Evolutionary conservation across 2,797 vertebrate genomes (phyloP).

Genomic region (Pogoniulus pusillus): DNA sequence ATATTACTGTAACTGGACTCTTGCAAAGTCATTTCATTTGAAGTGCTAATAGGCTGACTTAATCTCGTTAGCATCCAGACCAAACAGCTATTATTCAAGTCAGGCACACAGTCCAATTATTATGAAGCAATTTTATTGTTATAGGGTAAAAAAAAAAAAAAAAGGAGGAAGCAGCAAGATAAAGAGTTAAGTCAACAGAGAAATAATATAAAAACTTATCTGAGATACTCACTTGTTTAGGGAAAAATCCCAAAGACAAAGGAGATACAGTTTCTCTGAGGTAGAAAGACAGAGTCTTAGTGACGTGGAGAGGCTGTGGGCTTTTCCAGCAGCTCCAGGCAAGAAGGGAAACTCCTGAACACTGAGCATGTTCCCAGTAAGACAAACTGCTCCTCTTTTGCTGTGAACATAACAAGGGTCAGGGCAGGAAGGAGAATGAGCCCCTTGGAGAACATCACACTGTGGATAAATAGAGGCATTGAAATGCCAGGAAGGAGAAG

Average conservation of each 20-base stretch:
- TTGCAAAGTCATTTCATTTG: slow-evolving; percentile 35
- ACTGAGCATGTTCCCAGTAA: background rate
- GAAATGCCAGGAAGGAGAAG: slow-evolving; percentile 4
- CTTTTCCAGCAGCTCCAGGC: slow-evolving; percentile 11
- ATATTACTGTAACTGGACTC: slow-evolving; percentile 20
- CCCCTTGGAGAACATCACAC: background rate
- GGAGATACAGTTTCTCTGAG: background rate
- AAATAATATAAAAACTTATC: background rate
- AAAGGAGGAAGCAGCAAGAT: background rate
- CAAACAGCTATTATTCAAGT: slow-evolving; percentile 22
- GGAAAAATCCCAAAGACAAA: slow-evolving; percentile 35
- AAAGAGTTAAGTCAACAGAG: slow-evolving; percentile 1
- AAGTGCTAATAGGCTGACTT: slow-evolving; percentile 41
- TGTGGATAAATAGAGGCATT: slow-evolving; percentile 21
- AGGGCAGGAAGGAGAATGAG: background rate
- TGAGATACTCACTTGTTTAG: background rate
- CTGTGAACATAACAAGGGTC: background rate
- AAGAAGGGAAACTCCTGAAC: background rate
- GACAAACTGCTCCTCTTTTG: background rate
- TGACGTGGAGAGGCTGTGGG: background rate
- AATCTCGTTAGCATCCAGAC: background rate
- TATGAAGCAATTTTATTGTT: slow-evolving; percentile 2
- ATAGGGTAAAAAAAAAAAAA: background rate
- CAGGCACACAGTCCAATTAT: background rate
- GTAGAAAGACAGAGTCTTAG: background rate